Evolutionary conservation across 1,140 invertebrate species (phyloP).

Genomic region (Papilio aristodemus): DNA sequence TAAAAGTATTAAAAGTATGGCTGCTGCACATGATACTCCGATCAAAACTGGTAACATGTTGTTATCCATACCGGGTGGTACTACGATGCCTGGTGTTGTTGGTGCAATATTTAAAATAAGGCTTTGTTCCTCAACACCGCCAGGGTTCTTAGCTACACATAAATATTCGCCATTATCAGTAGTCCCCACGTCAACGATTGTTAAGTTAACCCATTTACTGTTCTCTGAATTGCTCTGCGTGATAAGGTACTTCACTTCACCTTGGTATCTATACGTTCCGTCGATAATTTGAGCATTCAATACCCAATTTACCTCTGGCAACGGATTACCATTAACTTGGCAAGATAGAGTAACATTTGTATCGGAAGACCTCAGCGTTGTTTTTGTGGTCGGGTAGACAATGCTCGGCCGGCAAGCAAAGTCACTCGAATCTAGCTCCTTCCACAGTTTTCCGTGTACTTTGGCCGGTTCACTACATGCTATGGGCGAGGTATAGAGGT

Average conservation of each 20-base stretch:
- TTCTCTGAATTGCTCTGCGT: constrained; percentile 59
- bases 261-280: constrained; percentile 80
- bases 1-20: constrained; percentile 83
- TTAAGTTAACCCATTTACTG: constrained; percentile 88
- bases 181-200: constrained; percentile 84
- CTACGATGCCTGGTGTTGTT: constrained; percentile 67
- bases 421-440: constrained; percentile 84
- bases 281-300: constrained; percentile 83
- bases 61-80: constrained; percentile 70
- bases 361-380: constrained; percentile 82
- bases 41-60: constrained; percentile 79
- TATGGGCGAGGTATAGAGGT: constrained; percentile 87
- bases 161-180: constrained; percentile 93
- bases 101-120: constrained; percentile 84
- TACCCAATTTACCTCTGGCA: constrained; percentile 88
- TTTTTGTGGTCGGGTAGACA: constrained; percentile 77
- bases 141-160: constrained; percentile 92
- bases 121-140: constrained; percentile 89
- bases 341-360: constrained; percentile 88
- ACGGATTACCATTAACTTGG: constrained; percentile 87
- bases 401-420: constrained; percentile 93
- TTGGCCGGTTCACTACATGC: constrained; percentile 85
- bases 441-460: constrained; percentile 86
- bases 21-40: constrained; percentile 77
- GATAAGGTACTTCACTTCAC: constrained; percentile 67